Conservation (phyloP, 1,140 invertebrate genomes). For the Augochlora pura region DNA sequence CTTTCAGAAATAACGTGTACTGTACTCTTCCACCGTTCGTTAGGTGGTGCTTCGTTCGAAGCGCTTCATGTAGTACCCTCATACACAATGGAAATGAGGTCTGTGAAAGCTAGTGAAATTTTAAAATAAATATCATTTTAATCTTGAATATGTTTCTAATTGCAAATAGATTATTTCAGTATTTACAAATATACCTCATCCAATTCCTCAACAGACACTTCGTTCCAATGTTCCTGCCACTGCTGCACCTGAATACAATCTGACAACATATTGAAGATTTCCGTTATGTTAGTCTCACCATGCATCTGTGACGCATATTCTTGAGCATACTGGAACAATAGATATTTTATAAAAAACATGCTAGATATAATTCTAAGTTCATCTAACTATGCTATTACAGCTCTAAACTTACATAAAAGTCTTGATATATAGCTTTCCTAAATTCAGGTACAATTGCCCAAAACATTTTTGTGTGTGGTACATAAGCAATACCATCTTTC, state of each 20-base stretch:
- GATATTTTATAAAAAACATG: conserved; percentile 18
- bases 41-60: conserved; percentile 91
- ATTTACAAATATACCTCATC: conserved; percentile 75
- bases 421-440: conserved; percentile 87
- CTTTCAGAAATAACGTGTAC: conserved; percentile 97
- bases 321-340: conserved; percentile 60
- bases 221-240: too few species aligned
- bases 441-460: conserved; percentile 90
- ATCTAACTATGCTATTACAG: not conserved
- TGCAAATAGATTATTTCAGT: not conserved
- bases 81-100: conserved; percentile 97
- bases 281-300: conserved; percentile 86
- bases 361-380: not conserved
- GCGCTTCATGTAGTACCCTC: conserved; percentile 90
- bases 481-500: conserved; percentile 91
- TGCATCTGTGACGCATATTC: conserved; percentile 63
- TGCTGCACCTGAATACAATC: conserved; percentile 87
- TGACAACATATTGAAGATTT: conserved; percentile 24
- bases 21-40: conserved; percentile 93
- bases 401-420: conserved; percentile 84
- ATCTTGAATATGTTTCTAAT: not conserved
- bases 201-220: conserved; percentile 86
- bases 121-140: not conserved
- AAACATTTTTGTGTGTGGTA: conserved; percentile 91
- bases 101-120: conserved; percentile 82